Percentiles rank a stretch among this genome's conserved stretches.
Conservation (phyloP, 2,797 vertebrate species). For the Poliocrania exsul region DNA sequence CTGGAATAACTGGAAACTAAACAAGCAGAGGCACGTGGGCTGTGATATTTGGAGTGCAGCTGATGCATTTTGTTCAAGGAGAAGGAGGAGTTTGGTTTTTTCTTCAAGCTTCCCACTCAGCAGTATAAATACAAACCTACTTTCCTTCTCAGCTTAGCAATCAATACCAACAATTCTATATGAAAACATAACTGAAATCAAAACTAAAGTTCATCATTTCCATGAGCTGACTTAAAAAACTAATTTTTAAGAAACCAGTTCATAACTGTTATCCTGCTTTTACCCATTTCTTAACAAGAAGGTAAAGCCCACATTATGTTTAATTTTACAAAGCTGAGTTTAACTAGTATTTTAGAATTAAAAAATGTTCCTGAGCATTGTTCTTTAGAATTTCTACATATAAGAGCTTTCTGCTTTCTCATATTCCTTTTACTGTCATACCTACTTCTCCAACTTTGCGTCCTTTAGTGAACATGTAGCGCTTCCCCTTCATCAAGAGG, state of each 20-base stretch:
- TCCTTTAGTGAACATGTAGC: background rate
- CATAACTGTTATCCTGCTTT: background rate
- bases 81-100: background rate
- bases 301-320: background rate
- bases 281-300: background rate
- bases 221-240: background rate
- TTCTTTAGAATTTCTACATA: background rate
- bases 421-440: background rate
- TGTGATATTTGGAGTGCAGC: background rate
- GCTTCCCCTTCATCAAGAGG: background rate
- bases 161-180: background rate
- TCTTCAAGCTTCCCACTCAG: background rate
- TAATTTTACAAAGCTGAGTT: background rate
- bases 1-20: conserved; percentile 34
- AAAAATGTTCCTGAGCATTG: background rate
- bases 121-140: background rate
- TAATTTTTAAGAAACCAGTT: background rate
- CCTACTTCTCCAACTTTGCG: background rate
- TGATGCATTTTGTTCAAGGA: background rate
- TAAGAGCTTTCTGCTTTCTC: background rate
- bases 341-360: background rate
- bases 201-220: background rate
- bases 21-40: conserved; percentile 2
- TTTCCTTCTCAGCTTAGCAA: background rate
- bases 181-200: background rate